Percentiles rank a stretch among this genome's conserved stretches.
Conservation (phyloP, 2,797 vertebrate species). For the Anolis apletophallus region DNA sequence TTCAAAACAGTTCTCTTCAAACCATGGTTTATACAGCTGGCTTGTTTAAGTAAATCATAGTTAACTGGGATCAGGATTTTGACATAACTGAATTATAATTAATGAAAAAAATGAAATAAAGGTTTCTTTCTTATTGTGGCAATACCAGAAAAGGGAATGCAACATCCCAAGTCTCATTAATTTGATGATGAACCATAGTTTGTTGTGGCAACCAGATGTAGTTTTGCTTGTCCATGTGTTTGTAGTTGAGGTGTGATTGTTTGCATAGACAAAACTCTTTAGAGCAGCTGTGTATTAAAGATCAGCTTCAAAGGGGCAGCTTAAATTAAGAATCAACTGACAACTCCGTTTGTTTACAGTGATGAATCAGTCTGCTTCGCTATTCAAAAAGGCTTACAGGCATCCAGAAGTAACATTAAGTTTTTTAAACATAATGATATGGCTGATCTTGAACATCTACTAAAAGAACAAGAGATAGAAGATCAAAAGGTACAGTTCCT, state of each 20-base stretch:
- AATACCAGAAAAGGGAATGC: background rate
- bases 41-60: background rate
- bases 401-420: conserved; percentile 95
- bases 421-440: conserved; percentile 98
- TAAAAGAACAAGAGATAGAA: conserved; percentile 93
- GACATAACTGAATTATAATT: background rate
- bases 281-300: background rate
- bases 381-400: conserved; percentile 97
- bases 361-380: conserved; percentile 96
- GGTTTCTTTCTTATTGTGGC: background rate
- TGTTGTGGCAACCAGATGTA: background rate
- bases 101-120: background rate
- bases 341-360: conserved; percentile 76
- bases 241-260: background rate
- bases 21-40: background rate
- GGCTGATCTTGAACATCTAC: conserved; percentile 90
- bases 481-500: conserved; percentile 89
- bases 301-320: conserved; percentile 1
- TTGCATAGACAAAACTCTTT: background rate
- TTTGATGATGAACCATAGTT: background rate
- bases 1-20: background rate
- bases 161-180: background rate
- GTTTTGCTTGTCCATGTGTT: background rate
- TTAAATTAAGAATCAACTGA: conserved; percentile 42
- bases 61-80: background rate